phyloP scores from a whole-genome alignment of 2,888 invertebrate genomes.

The Crossocerus cetratus region DNA sequence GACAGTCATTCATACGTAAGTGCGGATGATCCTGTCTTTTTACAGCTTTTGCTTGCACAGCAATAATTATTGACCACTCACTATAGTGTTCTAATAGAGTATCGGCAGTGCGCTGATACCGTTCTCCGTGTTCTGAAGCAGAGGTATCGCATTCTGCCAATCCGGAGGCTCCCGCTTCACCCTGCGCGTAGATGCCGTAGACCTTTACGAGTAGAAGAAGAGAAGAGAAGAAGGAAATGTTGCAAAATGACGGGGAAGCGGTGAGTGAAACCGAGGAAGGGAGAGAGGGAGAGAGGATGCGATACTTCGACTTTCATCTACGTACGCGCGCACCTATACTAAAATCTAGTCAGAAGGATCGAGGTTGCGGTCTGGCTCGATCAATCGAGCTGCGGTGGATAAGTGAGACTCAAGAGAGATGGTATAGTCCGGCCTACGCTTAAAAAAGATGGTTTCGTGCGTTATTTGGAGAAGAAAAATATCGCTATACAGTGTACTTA shows the following conservation, averaged over 20 bases:
- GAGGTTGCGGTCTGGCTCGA: slow-evolving; percentile 26
- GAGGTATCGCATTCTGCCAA: slow-evolving; percentile 17
- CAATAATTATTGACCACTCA: slow-evolving; percentile 50
- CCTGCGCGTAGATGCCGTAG: too few species aligned
- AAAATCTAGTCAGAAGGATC: slow-evolving; percentile 47
- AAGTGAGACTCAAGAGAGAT: slow-evolving; percentile 45
- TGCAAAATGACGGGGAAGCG: background rate
- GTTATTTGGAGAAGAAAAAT: slow-evolving; percentile 46
- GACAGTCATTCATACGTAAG: slow-evolving; percentile 27
- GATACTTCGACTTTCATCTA: slow-evolving; percentile 28
- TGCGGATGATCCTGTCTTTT: slow-evolving; percentile 42
- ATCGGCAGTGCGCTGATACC: slow-evolving; percentile 24
- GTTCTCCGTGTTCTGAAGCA: slow-evolving; percentile 40
- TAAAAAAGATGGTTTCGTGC: slow-evolving; percentile 59
- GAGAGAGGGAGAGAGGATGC: slow-evolving; percentile 19
- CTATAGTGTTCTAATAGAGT: slow-evolving; percentile 35
- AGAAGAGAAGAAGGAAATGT: too few species aligned
- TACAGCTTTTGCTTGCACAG: slow-evolving; percentile 55
- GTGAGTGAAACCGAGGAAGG: background rate
- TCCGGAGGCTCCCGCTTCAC: background rate
- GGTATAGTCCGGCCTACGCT: slow-evolving; percentile 75
- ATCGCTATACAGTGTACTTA: slow-evolving; percentile 46
- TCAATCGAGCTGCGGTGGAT: slow-evolving; percentile 21
- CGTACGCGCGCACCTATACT: slow-evolving; percentile 35
- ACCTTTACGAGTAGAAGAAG: too few species aligned